Percentiles rank a stretch among this genome's conserved stretches.
Evolutionary conservation across 2,113 vertebrate species (phyloP).

Genomic region (Caretta caretta): DNA sequence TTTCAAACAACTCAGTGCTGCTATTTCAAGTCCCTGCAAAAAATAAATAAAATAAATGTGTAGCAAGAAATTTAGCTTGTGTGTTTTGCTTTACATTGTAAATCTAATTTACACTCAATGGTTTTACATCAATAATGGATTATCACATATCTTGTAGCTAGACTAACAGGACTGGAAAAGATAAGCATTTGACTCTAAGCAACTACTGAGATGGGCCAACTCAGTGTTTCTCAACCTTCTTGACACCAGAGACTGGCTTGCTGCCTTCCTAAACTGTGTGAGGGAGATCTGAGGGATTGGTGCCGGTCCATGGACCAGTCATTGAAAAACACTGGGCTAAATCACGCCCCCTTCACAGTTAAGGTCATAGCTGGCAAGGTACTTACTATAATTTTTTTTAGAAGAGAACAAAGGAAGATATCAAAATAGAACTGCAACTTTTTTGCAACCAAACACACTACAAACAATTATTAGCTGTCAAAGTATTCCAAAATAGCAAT

Average conservation of each 20-base stretch:
- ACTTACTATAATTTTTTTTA: neutral
- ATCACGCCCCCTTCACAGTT: neutral
- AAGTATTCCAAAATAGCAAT: fast-evolving
- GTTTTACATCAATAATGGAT: neutral
- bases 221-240: neutral
- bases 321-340: neutral
- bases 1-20: constrained; percentile 48
- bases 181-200: constrained; percentile 2
- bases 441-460: neutral
- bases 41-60: neutral
- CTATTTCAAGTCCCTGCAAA: constrained; percentile 48
- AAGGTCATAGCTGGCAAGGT: neutral
- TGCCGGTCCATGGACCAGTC: neutral
- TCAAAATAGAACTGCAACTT: neutral
- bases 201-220: constrained; percentile 12
- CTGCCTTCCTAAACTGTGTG: neutral
- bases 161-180: neutral
- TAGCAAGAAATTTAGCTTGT: constrained; percentile 29
- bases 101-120: neutral
- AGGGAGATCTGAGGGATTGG: neutral
- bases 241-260: neutral
- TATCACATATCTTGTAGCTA: neutral
- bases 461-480: neutral
- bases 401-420: neutral
- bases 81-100: neutral